Evolutionary conservation across 2,797 vertebrate species (phyloP), one percentile per base, ranked within the genome.

Genomic region (Falco peregrinus): DNA sequence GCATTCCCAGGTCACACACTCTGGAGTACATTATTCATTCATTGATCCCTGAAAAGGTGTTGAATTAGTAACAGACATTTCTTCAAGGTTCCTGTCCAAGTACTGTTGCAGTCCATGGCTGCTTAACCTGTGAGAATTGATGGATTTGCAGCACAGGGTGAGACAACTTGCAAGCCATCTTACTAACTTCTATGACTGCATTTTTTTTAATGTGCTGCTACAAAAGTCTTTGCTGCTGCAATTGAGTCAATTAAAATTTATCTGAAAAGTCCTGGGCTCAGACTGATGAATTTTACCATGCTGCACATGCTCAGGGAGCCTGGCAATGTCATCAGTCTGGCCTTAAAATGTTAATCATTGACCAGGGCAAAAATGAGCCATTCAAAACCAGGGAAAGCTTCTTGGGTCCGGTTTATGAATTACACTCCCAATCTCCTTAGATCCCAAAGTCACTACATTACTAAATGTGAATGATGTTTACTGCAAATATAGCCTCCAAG

Each of bases 381-480:
- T 53, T 82, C 39, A 47, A 88, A 88, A 70, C 9, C 37, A 77
- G 5, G 63, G 41, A 47, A 82, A 31, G 35, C 13, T 5, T 53
- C 13, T 51, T 20, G 7, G 5, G 13, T 85, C 26, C 18, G 31
- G 47, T 93, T 96, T 84, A 48, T 25, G 33, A 68, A 16, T 67
- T 61, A 43, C 21, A 82, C 41, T 92, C 20, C 35, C 85, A 79
- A 73, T 14, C 45, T 89, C 47, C 13, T 90, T 78, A 53, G 60
- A 35, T 84, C 45, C 33, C n/a, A 65, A 78, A 96, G 83, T 78
- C 79, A 90, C 73, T 54, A 39, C 3, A 5, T 70, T 65, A 75
- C 54, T 48, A 63, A 91, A 84, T 57, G 63, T 80, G 90, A 97
- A 83, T 77, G 39, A 79, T 54, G 61, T 85, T 96, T 92, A 80